These are phyloP conservation scores for Trinorchestia longiramus DNA, from an alignment of 1,140 invertebrate genomes.

Conservation along the genomic window DNA sequence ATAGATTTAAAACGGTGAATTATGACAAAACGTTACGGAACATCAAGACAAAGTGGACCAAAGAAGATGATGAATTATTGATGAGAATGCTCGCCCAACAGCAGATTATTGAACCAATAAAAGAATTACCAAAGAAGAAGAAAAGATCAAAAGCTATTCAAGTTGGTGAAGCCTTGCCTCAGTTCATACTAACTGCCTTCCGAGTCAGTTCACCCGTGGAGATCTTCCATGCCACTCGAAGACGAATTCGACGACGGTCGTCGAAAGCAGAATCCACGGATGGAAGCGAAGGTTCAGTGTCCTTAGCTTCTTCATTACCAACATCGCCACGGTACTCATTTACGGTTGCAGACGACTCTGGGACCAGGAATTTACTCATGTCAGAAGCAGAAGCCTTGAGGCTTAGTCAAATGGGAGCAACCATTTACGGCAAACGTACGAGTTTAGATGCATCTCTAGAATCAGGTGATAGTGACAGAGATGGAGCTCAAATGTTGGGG, in stretches of 20 bases:
- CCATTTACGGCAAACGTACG: constrained; percentile 43
- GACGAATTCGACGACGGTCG: constrained; percentile 53
- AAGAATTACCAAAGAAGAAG: constrained; percentile 60
- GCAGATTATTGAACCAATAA: constrained; percentile 4
- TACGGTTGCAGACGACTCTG: constrained; percentile 64
- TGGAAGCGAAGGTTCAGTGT: constrained; percentile 65
- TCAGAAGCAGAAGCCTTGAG: constrained; percentile 63
- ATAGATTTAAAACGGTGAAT: constrained; percentile 87
- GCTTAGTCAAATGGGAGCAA: constrained; percentile 60
- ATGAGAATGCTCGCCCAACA: constrained; percentile 44
- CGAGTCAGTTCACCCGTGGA: constrained; percentile 65
- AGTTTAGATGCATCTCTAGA: constrained; percentile 53
- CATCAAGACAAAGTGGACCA: constrained; percentile 80
- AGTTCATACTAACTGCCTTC: constrained; percentile 65
- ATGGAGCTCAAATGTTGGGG: not conserved
- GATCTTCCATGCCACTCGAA: constrained; percentile 61
- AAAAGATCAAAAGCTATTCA: constrained; percentile 65
- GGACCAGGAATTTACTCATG: constrained; percentile 63
- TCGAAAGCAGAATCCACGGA: constrained; percentile 66
- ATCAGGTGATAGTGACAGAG: constrained; percentile 42
- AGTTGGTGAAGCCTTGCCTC: constrained; percentile 67
- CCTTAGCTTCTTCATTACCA: constrained; percentile 60
- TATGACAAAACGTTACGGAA: constrained; percentile 87
- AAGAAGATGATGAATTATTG: constrained; percentile 39
- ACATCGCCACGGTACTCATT: constrained; percentile 66